A percentile compares a stretch with the other conserved stretches of the same genome.
phyloP scores from a whole-genome alignment of 2,888 invertebrate genomes.

The Apoda limacodes region DNA sequence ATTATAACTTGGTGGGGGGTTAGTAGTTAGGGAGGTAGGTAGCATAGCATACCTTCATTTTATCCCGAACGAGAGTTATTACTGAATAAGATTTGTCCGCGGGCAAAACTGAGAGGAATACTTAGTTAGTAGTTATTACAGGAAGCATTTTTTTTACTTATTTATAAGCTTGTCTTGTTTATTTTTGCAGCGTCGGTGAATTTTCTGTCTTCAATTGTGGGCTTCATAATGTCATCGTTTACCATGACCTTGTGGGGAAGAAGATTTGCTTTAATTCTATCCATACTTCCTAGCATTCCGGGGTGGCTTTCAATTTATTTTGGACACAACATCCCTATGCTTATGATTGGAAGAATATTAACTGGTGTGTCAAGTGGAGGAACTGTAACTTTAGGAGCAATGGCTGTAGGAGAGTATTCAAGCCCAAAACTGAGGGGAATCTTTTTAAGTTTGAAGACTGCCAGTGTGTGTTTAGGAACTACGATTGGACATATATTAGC shows the following conservation, averaged over 20 bases:
- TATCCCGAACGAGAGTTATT: too few relatives aligned
- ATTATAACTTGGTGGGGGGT: too few relatives aligned
- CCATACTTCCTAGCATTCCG: constrained; percentile 30
- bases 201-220: constrained; percentile 28
- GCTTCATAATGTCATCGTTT: constrained; percentile 29
- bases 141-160: too few relatives aligned
- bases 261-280: constrained; percentile 25
- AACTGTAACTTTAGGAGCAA: constrained; percentile 30
- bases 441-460: constrained; percentile 39
- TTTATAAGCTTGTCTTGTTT: not conserved
- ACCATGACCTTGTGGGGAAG: constrained; percentile 36
- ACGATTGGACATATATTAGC: constrained; percentile 30
- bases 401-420: constrained; percentile 42
- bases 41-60: too few relatives aligned
- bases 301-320: constrained; percentile 35
- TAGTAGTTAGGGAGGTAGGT: too few relatives aligned
- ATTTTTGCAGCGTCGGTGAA: constrained; percentile 31
- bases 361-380: constrained; percentile 31
- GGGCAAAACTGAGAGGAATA: too few relatives aligned
- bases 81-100: too few relatives aligned
- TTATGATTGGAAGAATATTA: constrained; percentile 31
- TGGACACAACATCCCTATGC: constrained; percentile 23
- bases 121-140: too few relatives aligned
- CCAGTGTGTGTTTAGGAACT: constrained; percentile 32
- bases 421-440: constrained; percentile 38